A percentile compares a stretch with the other conserved stretches of the same genome.
phyloP scores from a whole-genome alignment of 2,888 invertebrate species.

The Ophion costatus region DNA sequence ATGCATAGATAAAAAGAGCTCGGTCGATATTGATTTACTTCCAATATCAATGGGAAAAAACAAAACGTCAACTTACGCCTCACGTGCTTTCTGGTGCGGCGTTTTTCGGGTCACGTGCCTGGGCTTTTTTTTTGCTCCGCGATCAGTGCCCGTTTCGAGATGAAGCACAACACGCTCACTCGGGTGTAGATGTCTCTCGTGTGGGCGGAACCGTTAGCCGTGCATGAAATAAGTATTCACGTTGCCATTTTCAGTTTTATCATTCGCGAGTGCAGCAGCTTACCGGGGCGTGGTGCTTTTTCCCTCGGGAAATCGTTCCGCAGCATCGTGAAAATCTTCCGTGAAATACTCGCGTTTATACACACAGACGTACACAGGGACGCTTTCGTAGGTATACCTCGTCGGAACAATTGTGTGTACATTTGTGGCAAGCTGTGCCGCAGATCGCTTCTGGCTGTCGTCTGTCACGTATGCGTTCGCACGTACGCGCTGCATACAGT shows the following conservation, averaged over 20 bases:
- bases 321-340: conserved; percentile 21
- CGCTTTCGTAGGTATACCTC: background rate
- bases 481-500: conserved; percentile 46
- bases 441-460: conserved; percentile 25
- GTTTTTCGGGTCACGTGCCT: conserved; percentile 7
- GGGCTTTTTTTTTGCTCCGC: background rate
- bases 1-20: too few species aligned
- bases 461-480: conserved; percentile 51
- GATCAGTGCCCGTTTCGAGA: conserved; percentile 13
- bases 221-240: conserved; percentile 64
- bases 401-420: conserved; percentile 1
- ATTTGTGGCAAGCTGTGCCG: conserved; percentile 11
- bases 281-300: conserved; percentile 22
- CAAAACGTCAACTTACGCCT: too few species aligned
- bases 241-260: conserved; percentile 67
- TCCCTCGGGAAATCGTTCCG: conserved; percentile 32
- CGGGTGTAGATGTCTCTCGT: background rate
- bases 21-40: too few species aligned
- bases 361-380: background rate
- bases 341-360: background rate
- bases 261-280: conserved; percentile 51
- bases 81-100: background rate
- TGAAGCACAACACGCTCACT: conserved; percentile 11
- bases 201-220: conserved; percentile 34
- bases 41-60: too few species aligned